Evolutionary conservation across 2,888 invertebrate species (phyloP).

Genomic region (Volucella zonaria): DNA sequence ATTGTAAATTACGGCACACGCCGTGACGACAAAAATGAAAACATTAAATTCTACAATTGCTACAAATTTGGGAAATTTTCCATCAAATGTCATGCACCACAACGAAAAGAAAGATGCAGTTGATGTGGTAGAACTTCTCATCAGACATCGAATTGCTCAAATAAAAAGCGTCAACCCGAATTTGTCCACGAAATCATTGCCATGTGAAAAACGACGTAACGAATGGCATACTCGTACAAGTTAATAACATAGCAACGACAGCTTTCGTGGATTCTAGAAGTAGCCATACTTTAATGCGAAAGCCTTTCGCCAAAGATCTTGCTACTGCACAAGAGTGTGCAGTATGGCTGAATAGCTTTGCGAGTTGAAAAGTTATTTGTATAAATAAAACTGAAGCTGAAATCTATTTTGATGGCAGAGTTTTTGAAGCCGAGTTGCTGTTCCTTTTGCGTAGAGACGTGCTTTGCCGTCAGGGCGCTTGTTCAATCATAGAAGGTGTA

Average conservation of each 20-base stretch:
- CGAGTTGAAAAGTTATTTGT: constrained; percentile 49
- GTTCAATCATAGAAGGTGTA: constrained; percentile 47
- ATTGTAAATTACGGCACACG: constrained; percentile 46
- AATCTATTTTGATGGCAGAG: constrained; percentile 37
- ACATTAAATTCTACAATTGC: constrained; percentile 46
- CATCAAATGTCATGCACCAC: constrained; percentile 47
- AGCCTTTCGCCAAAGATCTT: constrained; percentile 18
- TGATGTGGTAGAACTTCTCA: constrained; percentile 40
- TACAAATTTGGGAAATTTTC: constrained; percentile 38
- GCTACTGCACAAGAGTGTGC: neutral
- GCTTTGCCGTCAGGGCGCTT: constrained; percentile 40
- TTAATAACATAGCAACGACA: no score
- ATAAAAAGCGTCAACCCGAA: neutral
- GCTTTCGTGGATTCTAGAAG: no score
- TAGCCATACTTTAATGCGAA: no score
- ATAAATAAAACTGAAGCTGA: constrained; percentile 21
- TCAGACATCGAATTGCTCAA: constrained; percentile 17
- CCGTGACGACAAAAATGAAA: constrained; percentile 5
- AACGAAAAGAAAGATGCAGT: constrained; percentile 33
- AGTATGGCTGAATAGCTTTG: constrained; percentile 50
- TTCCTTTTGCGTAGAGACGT: constrained; percentile 57
- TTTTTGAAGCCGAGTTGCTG: constrained; percentile 20
- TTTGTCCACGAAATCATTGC: constrained; percentile 1
- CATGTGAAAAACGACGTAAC: neutral
- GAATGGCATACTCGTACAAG: no score